A percentile compares a stretch with the other conserved stretches of the same genome.
Evolutionary conservation across 2,888 invertebrate species (phyloP).

Genomic region (Charanyca ferruginea): DNA sequence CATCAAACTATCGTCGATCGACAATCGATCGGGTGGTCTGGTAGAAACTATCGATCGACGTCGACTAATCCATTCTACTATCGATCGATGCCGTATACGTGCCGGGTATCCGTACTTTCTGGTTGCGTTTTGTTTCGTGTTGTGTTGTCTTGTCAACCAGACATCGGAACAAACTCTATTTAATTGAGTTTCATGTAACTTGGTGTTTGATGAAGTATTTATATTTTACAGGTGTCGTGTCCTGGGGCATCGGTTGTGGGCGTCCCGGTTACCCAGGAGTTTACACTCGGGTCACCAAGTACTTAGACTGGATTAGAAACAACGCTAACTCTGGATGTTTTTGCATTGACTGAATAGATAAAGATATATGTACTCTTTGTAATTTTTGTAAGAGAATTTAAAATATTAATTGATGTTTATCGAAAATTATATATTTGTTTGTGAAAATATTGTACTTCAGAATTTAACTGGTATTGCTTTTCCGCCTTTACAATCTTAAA

Average conservation of each 20-base stretch:
- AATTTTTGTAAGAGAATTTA: background rate
- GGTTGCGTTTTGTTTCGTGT: too few species aligned
- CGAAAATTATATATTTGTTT: background rate
- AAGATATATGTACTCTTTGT: background rate
- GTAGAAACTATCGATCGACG: too few species aligned
- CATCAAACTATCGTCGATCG: too few species aligned
- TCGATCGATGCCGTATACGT: too few species aligned
- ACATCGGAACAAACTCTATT: too few species aligned
- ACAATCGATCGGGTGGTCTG: too few species aligned
- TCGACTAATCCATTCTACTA: too few species aligned
- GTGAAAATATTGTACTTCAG: background rate
- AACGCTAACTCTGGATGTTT: constrained; percentile 95
- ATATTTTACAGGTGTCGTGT: constrained; percentile 93
- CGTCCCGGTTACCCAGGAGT: constrained; percentile 96
- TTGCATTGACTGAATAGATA: constrained; percentile 25
- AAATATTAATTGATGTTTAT: background rate
- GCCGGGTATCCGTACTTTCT: too few species aligned
- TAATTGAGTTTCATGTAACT: background rate
- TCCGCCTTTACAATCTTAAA: background rate
- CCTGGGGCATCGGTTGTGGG: constrained; percentile 97
- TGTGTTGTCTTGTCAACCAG: too few species aligned
- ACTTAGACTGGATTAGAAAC: constrained; percentile 95
- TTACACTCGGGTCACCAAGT: constrained; percentile 95
- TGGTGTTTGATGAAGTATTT: background rate
- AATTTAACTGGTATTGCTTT: background rate